These are phyloP conservation scores for Amazonetta brasiliensis DNA, from an alignment of 2,797 vertebrate genomes.

Conservation along the genomic window DNA sequence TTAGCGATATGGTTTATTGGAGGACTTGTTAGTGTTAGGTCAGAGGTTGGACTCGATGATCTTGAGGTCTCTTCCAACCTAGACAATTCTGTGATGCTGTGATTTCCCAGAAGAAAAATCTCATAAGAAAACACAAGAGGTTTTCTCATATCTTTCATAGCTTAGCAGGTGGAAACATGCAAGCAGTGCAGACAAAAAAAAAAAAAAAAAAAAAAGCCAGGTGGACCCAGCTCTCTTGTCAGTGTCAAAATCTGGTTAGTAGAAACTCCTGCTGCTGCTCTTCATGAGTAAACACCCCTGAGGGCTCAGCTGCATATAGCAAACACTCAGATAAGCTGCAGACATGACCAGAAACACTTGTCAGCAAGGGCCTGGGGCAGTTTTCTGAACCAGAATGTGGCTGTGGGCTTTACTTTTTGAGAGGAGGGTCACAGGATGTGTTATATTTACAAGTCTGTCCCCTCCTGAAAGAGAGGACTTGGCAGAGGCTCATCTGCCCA, in stretches of 20 bases:
- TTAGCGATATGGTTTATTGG: too few species aligned
- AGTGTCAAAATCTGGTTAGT: background rate
- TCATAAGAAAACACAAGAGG: background rate
- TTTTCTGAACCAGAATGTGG: background rate
- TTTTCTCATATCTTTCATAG: constrained; percentile 12
- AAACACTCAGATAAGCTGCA: background rate
- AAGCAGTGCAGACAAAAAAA: background rate
- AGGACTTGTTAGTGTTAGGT: too few species aligned
- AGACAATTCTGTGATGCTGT: too few species aligned
- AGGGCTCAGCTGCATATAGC: background rate
- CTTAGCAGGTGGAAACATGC: background rate
- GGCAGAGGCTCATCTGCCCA: background rate
- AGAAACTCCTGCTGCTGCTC: background rate
- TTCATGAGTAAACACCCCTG: background rate
- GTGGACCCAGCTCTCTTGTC: background rate
- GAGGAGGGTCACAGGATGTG: background rate
- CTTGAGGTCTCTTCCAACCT: too few species aligned
- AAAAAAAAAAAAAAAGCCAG: background rate
- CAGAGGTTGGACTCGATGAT: too few species aligned
- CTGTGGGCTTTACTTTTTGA: background rate
- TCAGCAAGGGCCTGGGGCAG: background rate
- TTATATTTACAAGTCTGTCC: background rate
- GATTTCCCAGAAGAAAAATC: background rate
- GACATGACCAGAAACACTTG: background rate
- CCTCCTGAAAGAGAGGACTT: background rate